Conservation (phyloP, 2,888 invertebrate species). For the Pammene fasciana region DNA sequence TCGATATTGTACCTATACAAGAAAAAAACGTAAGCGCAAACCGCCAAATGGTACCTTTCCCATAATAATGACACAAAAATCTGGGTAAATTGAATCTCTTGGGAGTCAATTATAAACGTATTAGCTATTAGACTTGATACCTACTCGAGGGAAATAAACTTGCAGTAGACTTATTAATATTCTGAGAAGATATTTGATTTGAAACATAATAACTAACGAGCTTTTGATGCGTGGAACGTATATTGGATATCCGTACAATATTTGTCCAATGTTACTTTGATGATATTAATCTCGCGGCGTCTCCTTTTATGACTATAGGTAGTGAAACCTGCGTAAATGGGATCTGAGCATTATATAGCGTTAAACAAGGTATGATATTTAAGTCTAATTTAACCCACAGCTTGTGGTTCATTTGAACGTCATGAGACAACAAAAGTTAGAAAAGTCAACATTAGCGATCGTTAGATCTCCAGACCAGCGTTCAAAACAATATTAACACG, state of each 20-base stretch:
- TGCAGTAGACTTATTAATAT: constrained; percentile 7
- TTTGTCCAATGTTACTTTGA: constrained; percentile 2
- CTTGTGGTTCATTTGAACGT: too few relatives aligned
- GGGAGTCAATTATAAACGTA: constrained; percentile 13
- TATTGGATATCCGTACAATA: not conserved
- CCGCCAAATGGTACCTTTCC: too few relatives aligned
- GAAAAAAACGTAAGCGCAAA: too few relatives aligned
- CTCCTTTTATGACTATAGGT: not conserved
- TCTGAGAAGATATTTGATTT: constrained; percentile 21
- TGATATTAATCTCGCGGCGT: not conserved
- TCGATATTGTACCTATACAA: too few relatives aligned
- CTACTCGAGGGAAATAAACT: constrained; percentile 7
- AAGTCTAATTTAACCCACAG: too few relatives aligned
- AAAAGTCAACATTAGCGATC: too few relatives aligned
- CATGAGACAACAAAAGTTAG: too few relatives aligned
- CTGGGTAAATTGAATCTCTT: constrained; percentile 10
- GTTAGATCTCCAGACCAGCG: too few relatives aligned
- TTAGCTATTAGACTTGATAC: constrained; percentile 1
- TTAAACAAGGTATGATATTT: not conserved
- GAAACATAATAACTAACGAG: not conserved
- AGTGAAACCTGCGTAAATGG: not conserved
- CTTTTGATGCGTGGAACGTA: not conserved
- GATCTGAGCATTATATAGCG: not conserved
- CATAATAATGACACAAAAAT: constrained; percentile 3
- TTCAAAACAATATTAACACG: too few relatives aligned